Conservation (phyloP, 64 coral and sea anemone species). For the Dendrophyllia cribrosa region DNA sequence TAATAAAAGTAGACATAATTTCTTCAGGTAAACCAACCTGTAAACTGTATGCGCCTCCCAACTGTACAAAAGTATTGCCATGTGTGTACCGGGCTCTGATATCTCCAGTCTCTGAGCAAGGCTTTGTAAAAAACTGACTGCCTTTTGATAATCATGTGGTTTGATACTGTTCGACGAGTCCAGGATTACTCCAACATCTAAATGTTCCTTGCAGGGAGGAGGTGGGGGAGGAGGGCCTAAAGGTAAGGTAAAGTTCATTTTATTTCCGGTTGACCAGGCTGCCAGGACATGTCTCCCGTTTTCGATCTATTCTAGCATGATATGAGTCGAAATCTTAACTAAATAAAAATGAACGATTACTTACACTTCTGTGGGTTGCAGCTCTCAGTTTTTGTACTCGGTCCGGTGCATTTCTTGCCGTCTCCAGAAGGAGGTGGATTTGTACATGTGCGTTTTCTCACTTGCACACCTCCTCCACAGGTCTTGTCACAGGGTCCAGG, state of each 20-base stretch:
- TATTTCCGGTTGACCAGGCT: neutral
- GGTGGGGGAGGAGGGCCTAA: neutral
- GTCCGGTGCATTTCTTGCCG: conserved; percentile 15
- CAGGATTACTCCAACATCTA: conserved; percentile 12
- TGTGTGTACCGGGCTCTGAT: conserved; percentile 7
- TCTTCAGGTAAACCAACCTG: neutral
- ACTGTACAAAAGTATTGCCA: conserved; percentile 18
- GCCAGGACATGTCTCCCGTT: no score
- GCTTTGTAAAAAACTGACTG: neutral
- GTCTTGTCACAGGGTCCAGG: conserved; percentile 51
- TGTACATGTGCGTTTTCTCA: conserved; percentile 37
- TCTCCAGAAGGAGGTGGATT: conserved; percentile 19
- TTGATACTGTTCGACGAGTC: conserved; percentile 11
- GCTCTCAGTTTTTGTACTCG: neutral
- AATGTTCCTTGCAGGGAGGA: conserved; percentile 10
- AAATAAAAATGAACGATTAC: neutral
- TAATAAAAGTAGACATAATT: no score
- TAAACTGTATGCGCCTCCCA: neutral
- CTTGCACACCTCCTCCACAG: conserved; percentile 46
- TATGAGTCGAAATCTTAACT: no score
- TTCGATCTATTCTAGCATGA: no score
- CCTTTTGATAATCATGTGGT: neutral
- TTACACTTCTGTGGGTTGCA: conserved; percentile 64
- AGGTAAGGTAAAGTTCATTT: neutral
- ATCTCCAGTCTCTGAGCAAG: neutral